Evolutionary conservation across 1,140 invertebrate genomes (phyloP), one percentile per base, ranked within the genome.

Genomic region (Ceratina japonica): DNA sequence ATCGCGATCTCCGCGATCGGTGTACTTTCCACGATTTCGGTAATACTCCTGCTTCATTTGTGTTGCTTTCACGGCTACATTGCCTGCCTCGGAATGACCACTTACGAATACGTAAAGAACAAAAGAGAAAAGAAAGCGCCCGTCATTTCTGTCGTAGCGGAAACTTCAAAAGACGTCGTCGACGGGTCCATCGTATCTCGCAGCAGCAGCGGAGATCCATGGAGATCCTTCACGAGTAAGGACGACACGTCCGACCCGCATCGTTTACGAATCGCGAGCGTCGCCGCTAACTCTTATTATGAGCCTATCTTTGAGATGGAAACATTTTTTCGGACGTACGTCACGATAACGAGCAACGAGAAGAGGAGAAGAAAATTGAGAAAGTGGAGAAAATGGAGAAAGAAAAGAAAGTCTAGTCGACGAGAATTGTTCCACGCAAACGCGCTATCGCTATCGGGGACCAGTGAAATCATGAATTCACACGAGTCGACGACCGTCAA

Each of bases 31-130:
- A 93, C 96, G 8, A 93, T 97, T 12, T 96, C 97, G 4, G 94
- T 96, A 0, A 95, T 95, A 24, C 92, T 98, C 24, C 93, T 99
- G 13, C 93, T 97, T 22, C 98, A 99, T 93, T 93, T 99, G 27
- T 97, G 97, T 89, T 96, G 96, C 89, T 98, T 98, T 91, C 97
- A 98, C 91, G 95, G 97, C 61, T 98, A 98, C 91, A 97, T 98
- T 87, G 96, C 95, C 12, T 94, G 95, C 80, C 91, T 97, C 71
- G 97, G 97, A 0, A 91, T 98, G 20, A 98, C 97, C 8, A 98
- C 97, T 0, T 98, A 98, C 90, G 97, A 98, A 89, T 98, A 98
- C 89, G 96, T 97, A 59, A 89, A 95, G 2, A 94, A 93, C 71
- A 94, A 95, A 84, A 90, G 95, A 0, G 84, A 89, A 69, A 82